Evolutionary conservation across 2,797 vertebrate genomes (phyloP), one percentile per base, ranked within the genome.

Genomic region (Dryobates pubescens): DNA sequence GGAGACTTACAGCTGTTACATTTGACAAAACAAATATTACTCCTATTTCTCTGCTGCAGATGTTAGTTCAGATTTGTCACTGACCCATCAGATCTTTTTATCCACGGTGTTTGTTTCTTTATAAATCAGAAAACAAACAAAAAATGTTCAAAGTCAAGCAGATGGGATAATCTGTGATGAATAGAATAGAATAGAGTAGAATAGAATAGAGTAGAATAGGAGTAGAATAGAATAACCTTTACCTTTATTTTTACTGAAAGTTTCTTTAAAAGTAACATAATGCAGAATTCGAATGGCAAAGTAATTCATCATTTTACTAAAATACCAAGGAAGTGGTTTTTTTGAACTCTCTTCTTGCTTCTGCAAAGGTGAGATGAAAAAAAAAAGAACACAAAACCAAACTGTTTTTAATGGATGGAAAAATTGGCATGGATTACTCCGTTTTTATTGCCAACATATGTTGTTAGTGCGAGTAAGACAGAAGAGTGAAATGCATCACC

Each of bases 271-370:
- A 67, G 11, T 68, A 76, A 78, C 45, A 77, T 72, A 89, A 79
- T 76, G 45, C 18, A 61, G 51, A 86, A 74, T 86, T 88, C 74
- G 89, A 24, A 76, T 86, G 61, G 70, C 72, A 88, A 90, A 94
- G 32, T 38, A n/a, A n/a, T 27, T 88, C 30, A 57, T 92, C 41
- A 62, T 80, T 9, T 82, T 93, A 94, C 68, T 92, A 57, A 93
- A 95, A 92, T 88, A 93, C 38, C 74, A 88, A 80, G 72, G 56
- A 87, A 92, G n/a, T 90, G 45, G 13, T 24, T 23, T 57, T 57
- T 92, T 67, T 92, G 16, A 94, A 92, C 56, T 90, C 57, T 17
- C 32, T 79, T 41, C 53, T 93, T 87, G 41, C 56, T 87, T 95
- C 53, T 88, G 68, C 41, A 89, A 94, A 95, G 91, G 79, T 82